phyloP scores from a whole-genome alignment of 2,888 invertebrate species.

The Drosophila greeni region DNA sequence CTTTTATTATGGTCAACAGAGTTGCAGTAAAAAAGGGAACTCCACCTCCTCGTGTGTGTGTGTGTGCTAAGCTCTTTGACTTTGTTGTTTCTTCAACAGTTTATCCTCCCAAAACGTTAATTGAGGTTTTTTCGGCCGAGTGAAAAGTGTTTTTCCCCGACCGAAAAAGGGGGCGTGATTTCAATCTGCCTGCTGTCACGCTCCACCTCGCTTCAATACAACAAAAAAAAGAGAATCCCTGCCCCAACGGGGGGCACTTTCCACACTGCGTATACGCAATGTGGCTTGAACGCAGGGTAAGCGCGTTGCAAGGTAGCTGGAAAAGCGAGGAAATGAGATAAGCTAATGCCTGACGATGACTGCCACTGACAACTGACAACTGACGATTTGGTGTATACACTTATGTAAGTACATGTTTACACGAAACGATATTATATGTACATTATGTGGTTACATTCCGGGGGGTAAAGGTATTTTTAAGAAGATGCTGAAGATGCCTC shows the following conservation, averaged over 20 bases:
- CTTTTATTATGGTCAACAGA: constrained; percentile 53
- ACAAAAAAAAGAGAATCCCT: constrained; percentile 7
- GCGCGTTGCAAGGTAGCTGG: constrained; percentile 1
- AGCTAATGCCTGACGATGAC: constrained; percentile 27
- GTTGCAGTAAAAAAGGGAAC: constrained; percentile 36
- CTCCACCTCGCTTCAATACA: constrained; percentile 1
- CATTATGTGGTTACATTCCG: not conserved
- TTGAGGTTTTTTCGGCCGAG: constrained; percentile 52
- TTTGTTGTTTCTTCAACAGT: constrained; percentile 46
- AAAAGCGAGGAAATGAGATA: constrained; percentile 21
- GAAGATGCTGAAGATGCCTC: not conserved
- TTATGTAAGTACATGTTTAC: not conserved
- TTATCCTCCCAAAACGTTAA: constrained; percentile 40
- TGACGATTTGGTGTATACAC: not conserved
- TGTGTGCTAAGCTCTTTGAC: constrained; percentile 42
- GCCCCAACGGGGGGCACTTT: constrained; percentile 25
- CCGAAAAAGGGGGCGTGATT: constrained; percentile 10
- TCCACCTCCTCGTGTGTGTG: not conserved
- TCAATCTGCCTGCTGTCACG: constrained; percentile 34
- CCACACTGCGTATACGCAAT: constrained; percentile 52
- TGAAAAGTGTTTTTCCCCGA: constrained; percentile 28
- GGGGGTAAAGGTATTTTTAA: constrained; percentile 1
- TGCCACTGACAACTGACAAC: constrained; percentile 6
- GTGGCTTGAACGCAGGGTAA: constrained; percentile 35
- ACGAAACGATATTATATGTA: not conserved